Conservation (phyloP, 2,888 invertebrate species). For the Cacoxenus indagator region DNA sequence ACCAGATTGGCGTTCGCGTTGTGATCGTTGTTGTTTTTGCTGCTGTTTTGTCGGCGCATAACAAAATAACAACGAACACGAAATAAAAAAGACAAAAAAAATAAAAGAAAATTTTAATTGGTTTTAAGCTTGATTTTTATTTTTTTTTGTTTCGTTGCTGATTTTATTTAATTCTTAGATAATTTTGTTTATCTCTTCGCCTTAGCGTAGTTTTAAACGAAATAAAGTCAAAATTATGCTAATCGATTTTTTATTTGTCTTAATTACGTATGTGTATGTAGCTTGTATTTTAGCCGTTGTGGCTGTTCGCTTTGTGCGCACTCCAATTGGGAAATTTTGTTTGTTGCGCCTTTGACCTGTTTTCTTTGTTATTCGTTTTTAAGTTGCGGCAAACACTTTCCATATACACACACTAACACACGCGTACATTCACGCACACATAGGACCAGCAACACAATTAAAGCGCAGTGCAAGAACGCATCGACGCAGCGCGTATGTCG, state of each 20-base stretch:
- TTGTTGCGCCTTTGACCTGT: constrained; percentile 64
- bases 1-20: too few species aligned
- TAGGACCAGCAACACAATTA: too few species aligned
- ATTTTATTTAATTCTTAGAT: constrained; percentile 48
- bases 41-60: constrained; percentile 5
- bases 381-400: not conserved
- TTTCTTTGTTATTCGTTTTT: constrained; percentile 31
- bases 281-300: not conserved
- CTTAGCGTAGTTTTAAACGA: constrained; percentile 30
- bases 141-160: constrained; percentile 45
- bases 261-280: not conserved
- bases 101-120: constrained; percentile 54
- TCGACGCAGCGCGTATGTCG: too few species aligned
- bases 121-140: constrained; percentile 42
- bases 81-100: constrained; percentile 28
- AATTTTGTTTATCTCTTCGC: constrained; percentile 34
- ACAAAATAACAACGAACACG: not conserved
- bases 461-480: not conserved
- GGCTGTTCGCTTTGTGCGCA: constrained; percentile 23
- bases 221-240: constrained; percentile 14
- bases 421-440: not conserved
- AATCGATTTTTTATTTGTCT: constrained; percentile 24
- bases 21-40: too few species aligned
- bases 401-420: not conserved
- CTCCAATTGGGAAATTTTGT: constrained; percentile 30